A percentile compares a stretch with the other conserved stretches of the same genome.
Conservation (phyloP, 2,888 invertebrate species). For the Stenotaenia linearis region DNA sequence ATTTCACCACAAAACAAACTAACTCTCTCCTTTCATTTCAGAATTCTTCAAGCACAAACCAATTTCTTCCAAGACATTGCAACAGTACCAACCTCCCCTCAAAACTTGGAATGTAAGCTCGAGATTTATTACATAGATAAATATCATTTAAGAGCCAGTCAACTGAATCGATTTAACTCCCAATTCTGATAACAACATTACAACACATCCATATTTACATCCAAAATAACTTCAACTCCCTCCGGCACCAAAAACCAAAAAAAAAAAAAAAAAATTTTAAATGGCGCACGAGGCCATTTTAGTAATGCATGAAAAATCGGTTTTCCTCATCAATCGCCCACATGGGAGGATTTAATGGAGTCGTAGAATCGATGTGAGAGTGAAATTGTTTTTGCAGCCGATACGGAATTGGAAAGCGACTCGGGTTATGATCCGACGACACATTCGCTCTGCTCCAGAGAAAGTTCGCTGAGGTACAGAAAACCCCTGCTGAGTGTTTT, state of each 20-base stretch:
- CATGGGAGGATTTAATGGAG: background rate
- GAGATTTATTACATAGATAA: conserved; percentile 23
- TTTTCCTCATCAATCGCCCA: background rate
- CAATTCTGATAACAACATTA: background rate
- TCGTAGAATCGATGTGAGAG: background rate
- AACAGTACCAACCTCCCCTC: background rate
- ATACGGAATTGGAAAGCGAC: conserved; percentile 34
- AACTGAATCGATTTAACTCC: background rate
- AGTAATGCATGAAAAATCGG: conserved; percentile 6
- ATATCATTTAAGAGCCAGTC: conserved; percentile 9
- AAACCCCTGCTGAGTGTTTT: conserved; percentile 17
- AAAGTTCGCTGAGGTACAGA: conserved; percentile 13
- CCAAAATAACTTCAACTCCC: background rate
- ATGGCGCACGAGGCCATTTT: background rate
- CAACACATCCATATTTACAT: background rate
- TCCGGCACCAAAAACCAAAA: background rate
- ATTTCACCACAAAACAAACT: too few species aligned
- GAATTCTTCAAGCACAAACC: background rate
- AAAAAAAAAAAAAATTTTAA: background rate
- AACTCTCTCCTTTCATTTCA: background rate
- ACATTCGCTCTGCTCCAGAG: conserved; percentile 31
- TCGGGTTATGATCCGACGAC: conserved; percentile 36
- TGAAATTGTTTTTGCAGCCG: conserved; percentile 30
- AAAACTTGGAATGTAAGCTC: conserved; percentile 9
- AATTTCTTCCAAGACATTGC: background rate